Evolutionary conservation across 2,113 vertebrate species (phyloP).

Genomic region (Tautogolabrus adspersus): DNA sequence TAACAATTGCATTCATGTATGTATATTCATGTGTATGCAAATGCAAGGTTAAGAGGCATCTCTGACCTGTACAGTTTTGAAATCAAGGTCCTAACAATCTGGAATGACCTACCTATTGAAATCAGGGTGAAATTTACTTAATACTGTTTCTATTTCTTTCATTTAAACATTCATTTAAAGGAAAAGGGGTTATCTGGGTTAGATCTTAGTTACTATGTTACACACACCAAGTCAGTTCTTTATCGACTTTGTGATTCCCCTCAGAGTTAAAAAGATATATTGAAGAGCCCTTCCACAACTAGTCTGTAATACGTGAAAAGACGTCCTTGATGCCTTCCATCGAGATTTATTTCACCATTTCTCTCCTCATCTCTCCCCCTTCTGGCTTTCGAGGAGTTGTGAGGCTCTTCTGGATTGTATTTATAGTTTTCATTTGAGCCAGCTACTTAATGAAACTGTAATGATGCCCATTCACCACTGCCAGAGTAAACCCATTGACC

Average conservation of each 20-base stretch:
- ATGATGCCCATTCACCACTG: constrained; percentile 64
- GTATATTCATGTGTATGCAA: no score
- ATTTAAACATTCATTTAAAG: no score
- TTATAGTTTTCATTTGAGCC: constrained; percentile 60
- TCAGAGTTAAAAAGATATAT: not conserved
- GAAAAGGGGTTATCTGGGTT: no score
- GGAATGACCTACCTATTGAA: no score
- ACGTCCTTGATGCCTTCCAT: constrained; percentile 8
- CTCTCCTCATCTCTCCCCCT: not conserved
- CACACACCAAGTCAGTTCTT: no score
- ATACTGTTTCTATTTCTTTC: no score
- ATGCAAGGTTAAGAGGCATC: no score
- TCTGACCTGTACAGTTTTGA: no score
- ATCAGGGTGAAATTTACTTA: no score
- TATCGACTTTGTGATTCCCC: not conserved
- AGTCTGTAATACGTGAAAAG: constrained; percentile 29
- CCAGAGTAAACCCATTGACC: constrained; percentile 76
- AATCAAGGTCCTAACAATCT: no score
- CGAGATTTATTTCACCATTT: not conserved
- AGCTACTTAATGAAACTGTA: constrained; percentile 69
- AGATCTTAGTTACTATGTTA: no score
- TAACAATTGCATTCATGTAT: no score
- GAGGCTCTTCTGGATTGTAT: constrained; percentile 53
- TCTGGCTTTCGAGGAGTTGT: constrained; percentile 38
- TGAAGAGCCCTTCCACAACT: not conserved